These are phyloP conservation scores for Geodia barretti DNA, from an alignment of 37 sponge, comb jelly and placozoan genomes.

Conservation along the genomic window DNA sequence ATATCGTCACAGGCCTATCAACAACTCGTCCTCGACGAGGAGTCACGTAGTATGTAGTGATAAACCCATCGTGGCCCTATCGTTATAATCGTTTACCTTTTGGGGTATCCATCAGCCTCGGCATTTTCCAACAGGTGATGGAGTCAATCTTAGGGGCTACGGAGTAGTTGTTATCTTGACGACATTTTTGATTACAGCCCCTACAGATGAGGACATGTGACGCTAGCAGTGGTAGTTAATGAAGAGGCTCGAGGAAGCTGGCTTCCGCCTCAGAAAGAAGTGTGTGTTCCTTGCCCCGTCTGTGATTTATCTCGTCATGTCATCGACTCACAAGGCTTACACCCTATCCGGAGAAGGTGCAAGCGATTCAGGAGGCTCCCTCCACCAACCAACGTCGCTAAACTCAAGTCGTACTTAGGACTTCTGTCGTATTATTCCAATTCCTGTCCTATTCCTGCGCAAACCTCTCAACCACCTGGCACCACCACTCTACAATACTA, in stretches of 20 bases:
- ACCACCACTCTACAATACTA: conserved; percentile 27
- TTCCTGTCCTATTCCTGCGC: conserved; percentile 13
- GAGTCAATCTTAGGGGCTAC: background rate
- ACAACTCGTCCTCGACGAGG: conserved; percentile 26
- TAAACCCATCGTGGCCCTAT: conserved; percentile 23
- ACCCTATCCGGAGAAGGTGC: conserved; percentile 29
- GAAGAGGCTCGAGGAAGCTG: conserved; percentile 6
- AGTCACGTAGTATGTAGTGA: conserved; percentile 11
- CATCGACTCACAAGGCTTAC: conserved; percentile 31
- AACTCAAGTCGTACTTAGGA: conserved; percentile 25
- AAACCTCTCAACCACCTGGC: no score
- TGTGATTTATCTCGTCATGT: conserved; percentile 11
- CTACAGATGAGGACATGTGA: background rate
- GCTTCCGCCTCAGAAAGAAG: conserved; percentile 4
- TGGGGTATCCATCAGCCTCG: conserved; percentile 29
- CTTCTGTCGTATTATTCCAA: conserved; percentile 22
- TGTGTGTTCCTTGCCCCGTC: conserved; percentile 8
- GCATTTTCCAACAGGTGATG: conserved; percentile 25
- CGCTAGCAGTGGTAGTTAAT: conserved; percentile 5
- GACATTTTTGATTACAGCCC: conserved; percentile 30
- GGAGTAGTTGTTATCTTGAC: conserved; percentile 24
- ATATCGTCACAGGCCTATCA: conserved; percentile 24
- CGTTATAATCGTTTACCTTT: conserved; percentile 16
- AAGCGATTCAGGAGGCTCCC: conserved; percentile 30
- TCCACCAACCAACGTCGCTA: conserved; percentile 20